These are phyloP conservation scores for Cranoglanis bouderius DNA, from an alignment of 2,113 vertebrate species.

Conservation along the genomic window DNA sequence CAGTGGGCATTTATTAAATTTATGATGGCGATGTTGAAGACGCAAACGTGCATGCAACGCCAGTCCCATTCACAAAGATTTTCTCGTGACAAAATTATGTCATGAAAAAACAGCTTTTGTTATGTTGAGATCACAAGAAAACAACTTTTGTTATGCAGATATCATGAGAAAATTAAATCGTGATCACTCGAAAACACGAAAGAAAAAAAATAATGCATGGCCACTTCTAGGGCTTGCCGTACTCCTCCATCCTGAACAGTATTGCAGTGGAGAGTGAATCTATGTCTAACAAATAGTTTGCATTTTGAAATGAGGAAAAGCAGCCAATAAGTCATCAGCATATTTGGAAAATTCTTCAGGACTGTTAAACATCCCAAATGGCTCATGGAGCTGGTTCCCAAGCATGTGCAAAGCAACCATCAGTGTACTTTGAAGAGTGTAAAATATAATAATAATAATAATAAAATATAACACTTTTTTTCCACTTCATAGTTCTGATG, in stretches of 20 bases:
- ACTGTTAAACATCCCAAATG: neutral
- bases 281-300: neutral
- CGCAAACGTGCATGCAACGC: too few species aligned
- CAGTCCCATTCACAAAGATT: too few species aligned
- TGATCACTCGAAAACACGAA: too few species aligned
- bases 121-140: too few species aligned
- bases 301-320: neutral
- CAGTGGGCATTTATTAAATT: too few species aligned
- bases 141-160: too few species aligned
- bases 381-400: neutral
- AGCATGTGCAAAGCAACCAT: neutral
- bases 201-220: too few species aligned
- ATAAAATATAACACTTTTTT: neutral
- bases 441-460: neutral
- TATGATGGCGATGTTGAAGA: too few species aligned
- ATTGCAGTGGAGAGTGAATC: neutral
- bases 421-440: neutral
- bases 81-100: too few species aligned
- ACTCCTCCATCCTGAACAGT: neutral
- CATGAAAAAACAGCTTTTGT: too few species aligned
- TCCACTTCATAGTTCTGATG: neutral
- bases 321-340: neutral
- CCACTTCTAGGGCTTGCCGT: too few species aligned
- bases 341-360: neutral
- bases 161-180: too few species aligned